A percentile compares a stretch with the other conserved stretches of the same genome.
These are phyloP conservation scores for Odontophorus gujanensis DNA, from an alignment of 2,113 vertebrate species.

Conservation along the genomic window DNA sequence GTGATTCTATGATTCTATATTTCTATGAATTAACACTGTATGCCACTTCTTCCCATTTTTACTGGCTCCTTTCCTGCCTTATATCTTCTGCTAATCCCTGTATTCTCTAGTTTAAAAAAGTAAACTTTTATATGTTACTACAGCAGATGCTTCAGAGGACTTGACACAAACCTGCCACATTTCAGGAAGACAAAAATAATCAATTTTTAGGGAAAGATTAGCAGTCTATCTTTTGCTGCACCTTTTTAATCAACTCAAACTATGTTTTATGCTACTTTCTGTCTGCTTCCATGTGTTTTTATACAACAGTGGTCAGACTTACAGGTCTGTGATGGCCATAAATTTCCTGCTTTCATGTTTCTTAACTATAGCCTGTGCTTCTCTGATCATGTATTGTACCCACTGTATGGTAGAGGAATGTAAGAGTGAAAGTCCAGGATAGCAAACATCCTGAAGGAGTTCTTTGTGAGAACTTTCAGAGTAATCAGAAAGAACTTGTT, in stretches of 20 bases:
- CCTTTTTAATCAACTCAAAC: not conserved
- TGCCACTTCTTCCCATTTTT: not conserved
- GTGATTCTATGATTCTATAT: no score
- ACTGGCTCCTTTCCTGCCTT: not conserved
- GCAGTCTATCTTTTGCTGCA: fast-evolving
- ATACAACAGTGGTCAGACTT: not conserved
- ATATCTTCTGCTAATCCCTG: not conserved
- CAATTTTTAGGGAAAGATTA: not conserved
- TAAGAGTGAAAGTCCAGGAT: not conserved
- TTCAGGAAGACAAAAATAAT: not conserved
- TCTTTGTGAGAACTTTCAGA: not conserved
- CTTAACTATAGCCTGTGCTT: not conserved
- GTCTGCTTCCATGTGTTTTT: not conserved
- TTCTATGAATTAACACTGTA: not conserved
- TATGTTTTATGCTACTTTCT: not conserved
- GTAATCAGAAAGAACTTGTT: not conserved
- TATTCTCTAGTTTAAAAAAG: not conserved
- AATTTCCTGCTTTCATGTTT: not conserved
- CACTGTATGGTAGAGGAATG: not conserved
- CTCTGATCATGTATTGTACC: not conserved
- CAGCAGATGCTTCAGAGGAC: not conserved
- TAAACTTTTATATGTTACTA: not conserved
- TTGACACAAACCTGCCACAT: not conserved
- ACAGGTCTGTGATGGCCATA: not conserved
- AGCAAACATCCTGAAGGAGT: not conserved